Conservation (phyloP, 1,140 invertebrate species). For the Zeugodacus cucurbitae region DNA sequence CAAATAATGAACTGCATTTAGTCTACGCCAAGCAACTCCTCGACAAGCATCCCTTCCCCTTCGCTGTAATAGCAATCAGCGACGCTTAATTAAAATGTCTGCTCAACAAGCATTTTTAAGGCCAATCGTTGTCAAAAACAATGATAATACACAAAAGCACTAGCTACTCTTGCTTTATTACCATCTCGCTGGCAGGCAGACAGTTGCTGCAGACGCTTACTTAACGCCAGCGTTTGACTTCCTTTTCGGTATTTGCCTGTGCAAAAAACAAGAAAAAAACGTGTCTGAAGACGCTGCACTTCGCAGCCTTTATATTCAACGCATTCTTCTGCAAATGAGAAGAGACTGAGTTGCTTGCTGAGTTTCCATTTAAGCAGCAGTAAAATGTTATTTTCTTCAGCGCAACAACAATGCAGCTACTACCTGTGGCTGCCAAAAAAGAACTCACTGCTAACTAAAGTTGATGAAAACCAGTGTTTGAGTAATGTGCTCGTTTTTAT, state of each 20-base stretch:
- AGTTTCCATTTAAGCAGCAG: neutral
- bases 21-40: neutral
- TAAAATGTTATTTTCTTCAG: neutral
- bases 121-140: slow-evolving; percentile 22
- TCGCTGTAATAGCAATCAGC: neutral
- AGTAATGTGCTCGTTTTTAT: too few relatives aligned
- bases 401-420: neutral
- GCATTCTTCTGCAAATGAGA: neutral
- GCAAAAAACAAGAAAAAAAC: neutral
- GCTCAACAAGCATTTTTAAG: neutral
- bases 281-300: too few relatives aligned
- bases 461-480: neutral
- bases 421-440: neutral
- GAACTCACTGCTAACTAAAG: neutral
- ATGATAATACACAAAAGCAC: neutral
- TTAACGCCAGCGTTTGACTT: neutral
- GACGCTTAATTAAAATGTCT: slow-evolving; percentile 37
- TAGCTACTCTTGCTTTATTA: neutral
- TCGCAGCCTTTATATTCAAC: neutral
- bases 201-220: neutral
- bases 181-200: neutral
- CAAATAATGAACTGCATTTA: slow-evolving; percentile 27
- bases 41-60: neutral
- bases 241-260: neutral
- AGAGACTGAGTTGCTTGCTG: neutral